A percentile compares a stretch with the other conserved stretches of the same genome.
These are phyloP conservation scores for Psix sp. DNA, from an alignment of 1,140 invertebrate species.

Conservation along the genomic window DNA sequence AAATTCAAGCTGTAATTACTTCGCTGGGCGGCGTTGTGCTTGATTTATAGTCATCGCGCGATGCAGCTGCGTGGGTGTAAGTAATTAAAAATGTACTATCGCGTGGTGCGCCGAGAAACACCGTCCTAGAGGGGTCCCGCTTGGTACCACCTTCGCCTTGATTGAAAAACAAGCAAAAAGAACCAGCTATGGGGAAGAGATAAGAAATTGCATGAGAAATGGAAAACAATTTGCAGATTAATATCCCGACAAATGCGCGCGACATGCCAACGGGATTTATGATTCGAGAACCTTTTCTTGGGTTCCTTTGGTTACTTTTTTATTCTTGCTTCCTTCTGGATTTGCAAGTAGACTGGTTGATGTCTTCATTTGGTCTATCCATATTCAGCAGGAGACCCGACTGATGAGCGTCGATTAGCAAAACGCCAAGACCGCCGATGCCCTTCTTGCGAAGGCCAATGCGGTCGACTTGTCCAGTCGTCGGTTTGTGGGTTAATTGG, in stretches of 20 bases:
- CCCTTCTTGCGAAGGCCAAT: conserved; percentile 56
- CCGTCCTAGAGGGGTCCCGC: conserved; percentile 40
- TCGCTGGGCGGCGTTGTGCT: conserved; percentile 75
- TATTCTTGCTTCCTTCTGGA: not conserved
- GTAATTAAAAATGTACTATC: conserved; percentile 79
- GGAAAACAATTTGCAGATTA: conserved; percentile 63
- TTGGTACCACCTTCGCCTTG: conserved; percentile 66
- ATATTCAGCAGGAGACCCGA: conserved; percentile 41
- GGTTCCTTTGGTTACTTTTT: conserved; percentile 3
- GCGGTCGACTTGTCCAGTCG: conserved; percentile 69
- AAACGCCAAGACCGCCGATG: conserved; percentile 29
- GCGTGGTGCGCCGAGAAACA: conserved; percentile 71
- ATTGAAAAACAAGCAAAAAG: conserved; percentile 65
- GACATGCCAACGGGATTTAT: conserved; percentile 40
- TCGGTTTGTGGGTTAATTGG: conserved; percentile 72
- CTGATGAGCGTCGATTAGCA: conserved; percentile 48
- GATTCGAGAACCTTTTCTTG: conserved; percentile 5
- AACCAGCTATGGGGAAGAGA: conserved; percentile 59
- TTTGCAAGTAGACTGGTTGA: not conserved
- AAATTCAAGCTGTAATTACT: conserved; percentile 79
- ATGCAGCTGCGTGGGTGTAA: conserved; percentile 79
- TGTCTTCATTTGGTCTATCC: conserved; percentile 45
- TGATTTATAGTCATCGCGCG: conserved; percentile 78
- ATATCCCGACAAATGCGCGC: conserved; percentile 54
- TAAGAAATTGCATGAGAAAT: conserved; percentile 58